Base-by-base conservation (phyloP, 2,113 vertebrate genomes). In the Myotis davidii region DNA sequence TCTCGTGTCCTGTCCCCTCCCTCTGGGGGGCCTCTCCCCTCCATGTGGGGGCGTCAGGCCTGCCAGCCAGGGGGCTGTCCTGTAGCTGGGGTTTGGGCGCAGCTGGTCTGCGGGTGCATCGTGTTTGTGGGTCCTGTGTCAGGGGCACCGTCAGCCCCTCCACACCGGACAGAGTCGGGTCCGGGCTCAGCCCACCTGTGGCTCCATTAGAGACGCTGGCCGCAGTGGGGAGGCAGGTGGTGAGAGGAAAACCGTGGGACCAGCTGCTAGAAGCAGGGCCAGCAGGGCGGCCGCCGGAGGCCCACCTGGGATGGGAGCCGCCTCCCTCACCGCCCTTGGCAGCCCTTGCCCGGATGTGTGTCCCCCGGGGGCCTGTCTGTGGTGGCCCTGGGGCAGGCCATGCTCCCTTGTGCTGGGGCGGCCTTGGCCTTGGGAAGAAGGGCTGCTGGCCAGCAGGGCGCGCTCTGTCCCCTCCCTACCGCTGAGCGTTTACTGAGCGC, bases 1-100 rank as follows among this genome's bases (percentile, higher is more conserved):
- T 48, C n/a, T 9, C 27, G 0, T 48, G 7, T 65, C 69, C 37
- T 0, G 3, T 21, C 52, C 27, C 3, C 0, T 52, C 13, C 72
- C 32, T 76, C 39, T 13, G 3, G 85, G 3, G 39, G 25, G 52
- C 5, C 20, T 20, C 45, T 83, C 11, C 72, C 64, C 84, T 23
- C 0, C 1, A 34, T 25, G 69, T 42, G 17, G 48, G 54, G 54
- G 4, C 18, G 23, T 29, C 16, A 0, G 23, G 42, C 32, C 21
- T 12, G 29, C 50, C 1, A 10, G 54, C 56, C 0, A 6, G 27
- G 20, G 27, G 20, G 16, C 34, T n/a, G 37, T 37, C 45, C 18
- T 9, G 0, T 2, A 11, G 37, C 6, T 16, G 29, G n/a, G 45
- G 32, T 67, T 32, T 37, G 14, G 56, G 20, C 20, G 9, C 20